Conservation (phyloP, 2,888 invertebrate species). For the Lathronympha strigana region DNA sequence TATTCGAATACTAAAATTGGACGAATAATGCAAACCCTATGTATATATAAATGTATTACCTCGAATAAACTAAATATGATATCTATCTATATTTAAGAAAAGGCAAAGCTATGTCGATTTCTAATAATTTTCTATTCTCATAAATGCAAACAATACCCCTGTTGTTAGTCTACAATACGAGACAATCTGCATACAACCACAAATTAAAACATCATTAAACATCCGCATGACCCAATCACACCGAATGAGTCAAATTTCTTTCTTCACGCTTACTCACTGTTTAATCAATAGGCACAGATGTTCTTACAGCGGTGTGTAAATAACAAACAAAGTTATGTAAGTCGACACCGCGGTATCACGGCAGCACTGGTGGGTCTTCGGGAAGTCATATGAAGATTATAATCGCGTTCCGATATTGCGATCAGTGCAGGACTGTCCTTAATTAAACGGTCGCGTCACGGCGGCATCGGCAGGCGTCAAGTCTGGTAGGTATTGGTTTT, state of each 20-base stretch:
- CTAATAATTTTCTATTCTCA: background rate
- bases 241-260: conserved; percentile 33
- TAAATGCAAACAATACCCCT: background rate
- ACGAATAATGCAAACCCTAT: too few relatives aligned
- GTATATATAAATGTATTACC: too few relatives aligned
- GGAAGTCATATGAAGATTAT: conserved; percentile 83
- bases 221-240: conserved; percentile 22
- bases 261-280: conserved; percentile 43
- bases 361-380: conserved; percentile 73
- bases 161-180: too few relatives aligned
- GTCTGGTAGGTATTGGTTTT: background rate
- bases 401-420: conserved; percentile 83
- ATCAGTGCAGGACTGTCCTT: conserved; percentile 80
- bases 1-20: too few relatives aligned
- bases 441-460: conserved; percentile 64
- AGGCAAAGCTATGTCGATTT: background rate
- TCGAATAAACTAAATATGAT: too few relatives aligned
- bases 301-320: conserved; percentile 49
- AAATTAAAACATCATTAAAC: conserved; percentile 5
- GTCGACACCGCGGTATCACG: conserved; percentile 73
- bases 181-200: background rate
- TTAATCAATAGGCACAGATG: conserved; percentile 50
- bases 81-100: too few relatives aligned
- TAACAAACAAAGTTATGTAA: conserved; percentile 74
- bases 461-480: background rate